Percentiles rank a stretch among this genome's conserved stretches.
Evolutionary conservation across 2,113 vertebrate species (phyloP).

Genomic region (Sakesphorus luctuosus): DNA sequence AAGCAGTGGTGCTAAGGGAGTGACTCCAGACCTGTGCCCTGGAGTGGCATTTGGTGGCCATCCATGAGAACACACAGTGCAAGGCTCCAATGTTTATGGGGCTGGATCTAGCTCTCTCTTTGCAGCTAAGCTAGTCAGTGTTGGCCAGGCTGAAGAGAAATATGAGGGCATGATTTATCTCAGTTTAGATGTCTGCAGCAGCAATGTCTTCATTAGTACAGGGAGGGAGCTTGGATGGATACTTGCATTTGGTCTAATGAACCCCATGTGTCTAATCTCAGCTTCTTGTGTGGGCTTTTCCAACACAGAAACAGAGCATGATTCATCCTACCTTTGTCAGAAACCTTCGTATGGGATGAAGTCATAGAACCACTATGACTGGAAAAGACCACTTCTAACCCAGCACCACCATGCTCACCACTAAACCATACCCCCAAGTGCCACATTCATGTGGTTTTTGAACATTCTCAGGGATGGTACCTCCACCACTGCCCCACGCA

Average conservation of each 20-base stretch:
- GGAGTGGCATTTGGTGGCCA: not conserved
- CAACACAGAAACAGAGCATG: not conserved
- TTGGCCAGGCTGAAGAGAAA: not conserved
- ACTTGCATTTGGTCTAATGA: fast-evolving
- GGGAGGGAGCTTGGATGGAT: not conserved
- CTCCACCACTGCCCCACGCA: not conserved
- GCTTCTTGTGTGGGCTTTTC: not conserved
- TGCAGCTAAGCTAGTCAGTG: not conserved
- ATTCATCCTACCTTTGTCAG: not conserved
- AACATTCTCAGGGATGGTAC: not conserved
- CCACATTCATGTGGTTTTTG: not conserved
- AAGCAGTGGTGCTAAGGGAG: fast-evolving
- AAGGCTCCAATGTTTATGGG: not conserved
- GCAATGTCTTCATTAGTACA: not conserved
- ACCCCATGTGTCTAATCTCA: not conserved
- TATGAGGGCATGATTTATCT: not conserved
- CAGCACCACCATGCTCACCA: not conserved
- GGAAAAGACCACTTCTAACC: not conserved
- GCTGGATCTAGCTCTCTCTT: not conserved
- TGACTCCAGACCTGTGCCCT: not conserved
- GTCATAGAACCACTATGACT: not conserved
- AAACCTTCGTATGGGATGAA: not conserved
- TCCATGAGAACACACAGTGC: fast-evolving
- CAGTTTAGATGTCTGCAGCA: not conserved
- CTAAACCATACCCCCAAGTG: not conserved